Base-by-base conservation (phyloP, 2,113 vertebrate species). In the Ciconia stormi region DNA sequence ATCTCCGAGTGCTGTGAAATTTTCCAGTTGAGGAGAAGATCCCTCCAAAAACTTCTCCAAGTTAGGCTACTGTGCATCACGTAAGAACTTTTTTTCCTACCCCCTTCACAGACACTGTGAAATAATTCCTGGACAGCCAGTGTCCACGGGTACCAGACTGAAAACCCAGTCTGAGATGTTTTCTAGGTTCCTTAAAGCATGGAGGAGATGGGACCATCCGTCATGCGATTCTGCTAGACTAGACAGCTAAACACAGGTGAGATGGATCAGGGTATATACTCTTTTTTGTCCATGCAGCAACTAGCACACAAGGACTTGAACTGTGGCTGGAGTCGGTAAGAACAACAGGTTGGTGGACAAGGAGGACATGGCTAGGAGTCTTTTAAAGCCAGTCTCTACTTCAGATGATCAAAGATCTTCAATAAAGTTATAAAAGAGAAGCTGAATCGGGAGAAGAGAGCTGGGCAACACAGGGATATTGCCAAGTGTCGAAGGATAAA, bases 201-300 rank as follows among this genome's bases (percentile, higher is more conserved):
- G 21, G 17, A 94, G 36, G 59, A 84, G 67, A 36, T 36, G 22
- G 36, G 49, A 53, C 11, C 23, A 80, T 20, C 21, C 40, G 20
- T 4, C 0, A 7, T 8, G 66, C 16, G 62, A 34, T 40, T 70
- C 49, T 69, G 38, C 42, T 29, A 56, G 36, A 73, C 20, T 17
- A 44, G 29, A 36, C 13, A 56, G 52, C 50, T 53, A 16, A 44
- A 42, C 21, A n/a, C 5, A 17, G 25, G 32, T 59, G 66, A 56
- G 52, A 65, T 34, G 36, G 50, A 70, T 29, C 56, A 55, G 26
- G 17, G 30, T 9, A 27, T 25, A 19, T 29, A 71, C 16, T 40
- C 29, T 30, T 53, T 65, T 50, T 80, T 59, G 21, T 32, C 34
- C 19, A 14, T 0, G 0, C 1, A 44, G 63, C 52, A 53, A 73